phyloP scores from a whole-genome alignment of 1,140 invertebrate genomes.

The Trachymyrmex septentrionalis region DNA sequence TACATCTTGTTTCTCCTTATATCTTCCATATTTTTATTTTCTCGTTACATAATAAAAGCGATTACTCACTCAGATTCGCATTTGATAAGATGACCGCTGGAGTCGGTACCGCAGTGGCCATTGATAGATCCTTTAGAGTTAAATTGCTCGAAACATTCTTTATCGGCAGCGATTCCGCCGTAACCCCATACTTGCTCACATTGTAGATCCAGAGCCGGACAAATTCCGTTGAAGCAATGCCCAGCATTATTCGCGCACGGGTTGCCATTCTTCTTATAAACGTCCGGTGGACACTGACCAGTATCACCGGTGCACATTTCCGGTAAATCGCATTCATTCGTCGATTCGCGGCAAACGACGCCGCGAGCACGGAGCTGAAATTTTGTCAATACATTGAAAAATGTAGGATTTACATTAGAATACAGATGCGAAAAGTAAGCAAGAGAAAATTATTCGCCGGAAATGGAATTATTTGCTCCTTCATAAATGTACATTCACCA shows the following conservation, averaged over 20 bases:
- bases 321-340: slow-evolving; percentile 97
- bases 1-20: not conserved
- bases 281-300: slow-evolving; percentile 95
- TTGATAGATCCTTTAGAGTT: slow-evolving; percentile 97
- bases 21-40: not conserved
- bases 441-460: not conserved
- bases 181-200: slow-evolving; percentile 97
- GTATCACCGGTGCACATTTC: slow-evolving; percentile 95
- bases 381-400: slow-evolving; percentile 12
- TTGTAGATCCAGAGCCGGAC: slow-evolving; percentile 94
- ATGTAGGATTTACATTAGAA: not conserved
- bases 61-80: slow-evolving; percentile 95
- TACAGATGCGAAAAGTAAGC: not conserved
- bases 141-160: slow-evolving; percentile 96
- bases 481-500: not conserved
- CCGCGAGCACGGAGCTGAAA: slow-evolving; percentile 91
- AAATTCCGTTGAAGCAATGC: slow-evolving; percentile 96
- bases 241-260: slow-evolving; percentile 91
- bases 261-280: slow-evolving; percentile 96
- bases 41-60: not conserved
- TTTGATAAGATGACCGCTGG: slow-evolving; percentile 93
- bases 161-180: slow-evolving; percentile 91
- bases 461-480: not conserved
- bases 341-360: slow-evolving; percentile 92
- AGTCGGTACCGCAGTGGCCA: slow-evolving; percentile 96